Evolutionary conservation across 1,140 invertebrate species (phyloP).

Genomic region (Physella acuta): DNA sequence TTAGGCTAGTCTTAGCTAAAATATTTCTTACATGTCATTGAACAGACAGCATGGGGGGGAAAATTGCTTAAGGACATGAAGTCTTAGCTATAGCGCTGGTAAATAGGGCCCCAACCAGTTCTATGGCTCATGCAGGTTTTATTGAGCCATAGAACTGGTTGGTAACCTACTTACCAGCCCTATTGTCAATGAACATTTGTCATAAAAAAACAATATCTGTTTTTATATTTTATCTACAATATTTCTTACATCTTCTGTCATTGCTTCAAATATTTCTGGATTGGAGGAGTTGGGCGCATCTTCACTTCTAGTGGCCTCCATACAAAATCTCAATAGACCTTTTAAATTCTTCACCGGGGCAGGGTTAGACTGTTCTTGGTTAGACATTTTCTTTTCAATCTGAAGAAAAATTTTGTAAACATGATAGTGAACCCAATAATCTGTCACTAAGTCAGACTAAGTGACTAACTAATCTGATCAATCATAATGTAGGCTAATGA

Average conservation of each 20-base stretch:
- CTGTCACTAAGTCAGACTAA: too few species aligned
- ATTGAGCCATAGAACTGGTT: too few species aligned
- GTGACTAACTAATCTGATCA: too few species aligned
- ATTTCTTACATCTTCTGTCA: slow-evolving; percentile 19
- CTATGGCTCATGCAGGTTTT: too few species aligned
- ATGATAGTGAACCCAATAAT: too few species aligned
- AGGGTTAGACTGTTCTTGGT: not conserved
- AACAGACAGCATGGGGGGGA: not conserved
- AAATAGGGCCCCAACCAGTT: not conserved
- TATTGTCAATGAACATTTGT: not conserved
- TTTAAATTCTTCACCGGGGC: slow-evolving; percentile 8
- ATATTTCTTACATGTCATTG: not conserved
- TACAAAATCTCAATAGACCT: slow-evolving; percentile 18
- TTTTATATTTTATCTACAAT: not conserved
- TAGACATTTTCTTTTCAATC: too few species aligned
- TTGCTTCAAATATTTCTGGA: not conserved
- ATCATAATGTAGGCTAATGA: too few species aligned
- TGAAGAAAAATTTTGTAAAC: too few species aligned
- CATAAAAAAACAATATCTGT: not conserved
- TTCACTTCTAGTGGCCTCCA: slow-evolving; percentile 20
- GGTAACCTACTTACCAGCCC: too few species aligned
- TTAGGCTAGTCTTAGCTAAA: not conserved
- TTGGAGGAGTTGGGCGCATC: slow-evolving; percentile 4
- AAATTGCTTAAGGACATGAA: not conserved
- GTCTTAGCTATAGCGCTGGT: not conserved